Percentiles rank a stretch among this genome's conserved stretches.
These are phyloP conservation scores for Pipra filicauda DNA, from an alignment of 2,113 vertebrate species.

Conservation along the genomic window DNA sequence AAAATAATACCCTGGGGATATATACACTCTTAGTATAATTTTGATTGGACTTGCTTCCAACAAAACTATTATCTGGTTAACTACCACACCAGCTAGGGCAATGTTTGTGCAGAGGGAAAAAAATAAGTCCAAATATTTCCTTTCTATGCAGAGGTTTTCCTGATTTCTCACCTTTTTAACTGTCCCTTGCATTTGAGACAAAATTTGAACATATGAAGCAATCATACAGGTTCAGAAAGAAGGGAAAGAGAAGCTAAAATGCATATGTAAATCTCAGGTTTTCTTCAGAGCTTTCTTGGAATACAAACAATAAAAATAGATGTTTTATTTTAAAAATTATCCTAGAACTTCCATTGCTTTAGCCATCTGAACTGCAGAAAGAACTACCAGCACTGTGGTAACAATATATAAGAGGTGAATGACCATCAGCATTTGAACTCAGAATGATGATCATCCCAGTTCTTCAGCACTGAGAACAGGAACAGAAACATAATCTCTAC, in stretches of 20 bases:
- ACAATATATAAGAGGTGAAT: background rate
- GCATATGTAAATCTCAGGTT: background rate
- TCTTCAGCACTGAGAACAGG: background rate
- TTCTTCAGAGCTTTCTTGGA: background rate
- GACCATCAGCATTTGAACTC: background rate
- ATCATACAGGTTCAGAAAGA: background rate
- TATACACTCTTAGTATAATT: background rate
- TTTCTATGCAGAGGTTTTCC: background rate
- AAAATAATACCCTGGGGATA: background rate
- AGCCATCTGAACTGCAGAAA: background rate
- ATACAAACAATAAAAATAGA: background rate
- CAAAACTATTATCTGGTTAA: background rate
- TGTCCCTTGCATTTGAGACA: background rate
- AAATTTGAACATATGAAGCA: background rate
- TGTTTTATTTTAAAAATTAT: background rate
- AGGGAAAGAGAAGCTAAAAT: background rate
- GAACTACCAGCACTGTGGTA: background rate
- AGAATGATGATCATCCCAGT: background rate
- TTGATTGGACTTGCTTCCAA: background rate
- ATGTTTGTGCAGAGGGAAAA: background rate
- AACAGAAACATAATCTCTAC: background rate
- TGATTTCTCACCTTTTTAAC: background rate
- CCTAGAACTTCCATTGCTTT: background rate
- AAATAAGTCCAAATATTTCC: background rate
- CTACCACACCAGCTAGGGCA: background rate